phyloP scores from a whole-genome alignment of 2,888 invertebrate species.

The Drosophila prostipennis region DNA sequence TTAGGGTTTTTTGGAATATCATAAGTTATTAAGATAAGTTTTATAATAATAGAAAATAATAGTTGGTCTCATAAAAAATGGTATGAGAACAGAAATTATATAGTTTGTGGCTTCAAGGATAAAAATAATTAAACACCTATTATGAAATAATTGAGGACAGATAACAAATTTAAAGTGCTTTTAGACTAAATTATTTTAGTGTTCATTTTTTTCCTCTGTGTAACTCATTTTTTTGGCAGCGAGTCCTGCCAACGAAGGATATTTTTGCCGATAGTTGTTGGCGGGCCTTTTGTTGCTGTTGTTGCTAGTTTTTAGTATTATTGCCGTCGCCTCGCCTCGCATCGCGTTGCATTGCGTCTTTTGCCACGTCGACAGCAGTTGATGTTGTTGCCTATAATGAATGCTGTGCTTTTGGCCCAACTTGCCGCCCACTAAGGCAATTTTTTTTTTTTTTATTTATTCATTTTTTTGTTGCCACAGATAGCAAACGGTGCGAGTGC shows the following conservation, averaged over 20 bases:
- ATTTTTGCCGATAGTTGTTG: constrained; percentile 38
- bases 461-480: constrained; percentile 63
- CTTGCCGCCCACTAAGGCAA: constrained; percentile 48
- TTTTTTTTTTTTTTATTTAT: constrained; percentile 34
- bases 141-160: no score
- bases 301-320: constrained; percentile 74
- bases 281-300: constrained; percentile 30
- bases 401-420: constrained; percentile 49
- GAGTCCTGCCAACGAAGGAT: constrained; percentile 25
- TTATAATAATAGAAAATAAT: no score
- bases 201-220: not conserved
- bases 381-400: constrained; percentile 78
- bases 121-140: no score
- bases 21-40: no score
- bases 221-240: constrained; percentile 10
- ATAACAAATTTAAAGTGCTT: no score
- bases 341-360: constrained; percentile 63
- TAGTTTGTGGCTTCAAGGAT: no score
- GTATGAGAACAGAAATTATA: no score
- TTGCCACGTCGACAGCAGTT: constrained; percentile 77
- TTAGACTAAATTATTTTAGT: no score
- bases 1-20: no score
- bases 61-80: no score
- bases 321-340: constrained; percentile 68
- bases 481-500: constrained; percentile 40